Base-by-base conservation (phyloP, 1,140 invertebrate species). In the Lethocerus indicus region DNA sequence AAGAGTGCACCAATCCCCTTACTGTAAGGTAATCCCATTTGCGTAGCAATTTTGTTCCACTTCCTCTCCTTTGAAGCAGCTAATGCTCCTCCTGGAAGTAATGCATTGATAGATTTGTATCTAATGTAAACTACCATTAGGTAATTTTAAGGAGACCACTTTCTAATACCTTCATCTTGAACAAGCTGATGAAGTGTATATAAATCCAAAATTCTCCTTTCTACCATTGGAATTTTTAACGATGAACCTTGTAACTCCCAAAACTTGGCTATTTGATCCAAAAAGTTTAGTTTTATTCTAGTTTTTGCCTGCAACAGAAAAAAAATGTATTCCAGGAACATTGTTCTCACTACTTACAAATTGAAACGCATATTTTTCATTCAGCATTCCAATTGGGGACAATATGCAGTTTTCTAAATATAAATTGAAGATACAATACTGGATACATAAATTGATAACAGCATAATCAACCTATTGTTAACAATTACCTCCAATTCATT, bases 181-280 rank as follows among this genome's bases (percentile, higher is more conserved):
- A 98, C 93, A 58, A 89, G 74, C 67, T 87, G 82, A 62, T 94
- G 88, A 16, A 98, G 66, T 1, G 85, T 81, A 65, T 92, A 94
- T 27, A 98, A 70, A 69, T 97, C 93, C n/a, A 98, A 65, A n/a
- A 87, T 82, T 64, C 89, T 89, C 58, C 87, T 78, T 64, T 97
- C 92, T 3, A 97, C 86, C 57, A 88, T 81, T 0, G 93, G 92
- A 58, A 96, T 93, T 71, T 89, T 91, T 18, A 96, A 66, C 4
- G 83, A 80, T 4, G 83, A 87, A 28, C 91, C 92, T 67, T 97
- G 93, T 23, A 97, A 69, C 64, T 96, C 90, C 93, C 93, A 97
- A 68, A 97, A 98, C 66, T 95, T 96, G 25, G 90, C 87, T 59
- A 97, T 90, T 67, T 93, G 84, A 65, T 97, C 92, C 47, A 97